Evolutionary conservation across 2,888 invertebrate species (phyloP).

Genomic region (Diogma glabrata): DNA sequence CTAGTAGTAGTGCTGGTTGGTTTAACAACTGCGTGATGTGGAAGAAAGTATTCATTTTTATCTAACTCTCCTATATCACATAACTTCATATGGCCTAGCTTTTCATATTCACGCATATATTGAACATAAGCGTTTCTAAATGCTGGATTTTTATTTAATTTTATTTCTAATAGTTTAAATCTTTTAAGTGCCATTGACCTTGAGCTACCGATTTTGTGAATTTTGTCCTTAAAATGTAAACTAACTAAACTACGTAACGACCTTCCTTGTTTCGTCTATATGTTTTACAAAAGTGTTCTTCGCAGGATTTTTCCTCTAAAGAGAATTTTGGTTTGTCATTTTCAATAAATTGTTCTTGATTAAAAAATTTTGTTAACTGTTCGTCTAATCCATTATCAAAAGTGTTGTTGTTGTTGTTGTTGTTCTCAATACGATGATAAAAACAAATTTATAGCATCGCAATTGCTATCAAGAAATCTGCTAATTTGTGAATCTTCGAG

Average conservation of each 20-base stretch:
- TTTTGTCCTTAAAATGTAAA: background rate
- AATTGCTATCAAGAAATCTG: background rate
- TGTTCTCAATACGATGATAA: background rate
- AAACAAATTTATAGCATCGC: background rate
- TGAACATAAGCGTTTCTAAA: background rate
- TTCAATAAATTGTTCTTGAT: too few species aligned
- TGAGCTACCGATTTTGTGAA: background rate
- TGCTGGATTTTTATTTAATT: background rate
- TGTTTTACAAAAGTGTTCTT: background rate
- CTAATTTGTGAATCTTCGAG: background rate
- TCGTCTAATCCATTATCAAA: background rate
- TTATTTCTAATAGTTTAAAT: background rate
- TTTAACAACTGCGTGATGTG: background rate
- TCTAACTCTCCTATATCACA: background rate
- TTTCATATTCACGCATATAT: background rate
- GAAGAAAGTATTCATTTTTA: too few species aligned
- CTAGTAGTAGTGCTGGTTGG: background rate
- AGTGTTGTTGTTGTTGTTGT: background rate
- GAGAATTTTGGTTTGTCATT: too few species aligned
- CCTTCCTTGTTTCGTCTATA: background rate
- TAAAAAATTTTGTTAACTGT: background rate
- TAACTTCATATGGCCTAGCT: background rate
- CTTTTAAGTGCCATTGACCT: background rate
- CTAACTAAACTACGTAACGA: background rate
- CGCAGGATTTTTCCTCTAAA: background rate